A percentile compares a stretch with the other conserved stretches of the same genome.
These are phyloP conservation scores for Megastigmus dorsalis DNA, from an alignment of 2,888 invertebrate genomes.

Conservation along the genomic window DNA sequence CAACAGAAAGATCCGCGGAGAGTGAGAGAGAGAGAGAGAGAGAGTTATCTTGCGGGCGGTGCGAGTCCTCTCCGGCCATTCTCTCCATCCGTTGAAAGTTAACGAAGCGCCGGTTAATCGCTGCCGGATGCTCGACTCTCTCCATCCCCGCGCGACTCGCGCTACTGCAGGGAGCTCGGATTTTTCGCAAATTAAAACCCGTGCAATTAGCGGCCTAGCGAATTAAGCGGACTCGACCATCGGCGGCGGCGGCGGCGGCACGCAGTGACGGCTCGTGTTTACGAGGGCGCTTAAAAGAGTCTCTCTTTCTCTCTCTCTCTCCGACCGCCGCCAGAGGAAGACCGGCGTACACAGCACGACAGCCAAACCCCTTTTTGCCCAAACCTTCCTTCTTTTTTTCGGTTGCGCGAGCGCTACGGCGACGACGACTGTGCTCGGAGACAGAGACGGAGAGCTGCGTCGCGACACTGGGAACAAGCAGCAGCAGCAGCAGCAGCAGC, in stretches of 20 bases:
- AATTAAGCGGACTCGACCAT: constrained; percentile 59
- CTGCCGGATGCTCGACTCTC: constrained; percentile 26
- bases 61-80: constrained; percentile 9
- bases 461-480: constrained; percentile 59
- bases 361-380: constrained; percentile 43
- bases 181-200: constrained; percentile 67
- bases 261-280: constrained; percentile 61
- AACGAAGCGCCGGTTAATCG: constrained; percentile 54
- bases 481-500: constrained; percentile 44
- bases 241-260: constrained; percentile 54
- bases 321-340: constrained; percentile 54
- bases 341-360: too few relatives aligned
- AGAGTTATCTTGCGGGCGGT: too few relatives aligned
- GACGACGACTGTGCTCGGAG: too few relatives aligned
- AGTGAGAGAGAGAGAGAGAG: too few relatives aligned
- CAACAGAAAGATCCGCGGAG: too few relatives aligned
- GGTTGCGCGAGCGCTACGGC: constrained; percentile 31
- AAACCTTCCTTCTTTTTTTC: constrained; percentile 54
- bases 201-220: constrained; percentile 66
- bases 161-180: constrained; percentile 26
- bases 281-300: constrained; percentile 63
- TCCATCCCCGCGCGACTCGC: neutral
- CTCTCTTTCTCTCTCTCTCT: too few relatives aligned
- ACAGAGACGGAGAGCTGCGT: constrained; percentile 58
- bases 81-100: constrained; percentile 37